These are phyloP conservation scores for Brachypodius melanocephalos DNA, from an alignment of 2,113 vertebrate genomes.

Conservation along the genomic window DNA sequence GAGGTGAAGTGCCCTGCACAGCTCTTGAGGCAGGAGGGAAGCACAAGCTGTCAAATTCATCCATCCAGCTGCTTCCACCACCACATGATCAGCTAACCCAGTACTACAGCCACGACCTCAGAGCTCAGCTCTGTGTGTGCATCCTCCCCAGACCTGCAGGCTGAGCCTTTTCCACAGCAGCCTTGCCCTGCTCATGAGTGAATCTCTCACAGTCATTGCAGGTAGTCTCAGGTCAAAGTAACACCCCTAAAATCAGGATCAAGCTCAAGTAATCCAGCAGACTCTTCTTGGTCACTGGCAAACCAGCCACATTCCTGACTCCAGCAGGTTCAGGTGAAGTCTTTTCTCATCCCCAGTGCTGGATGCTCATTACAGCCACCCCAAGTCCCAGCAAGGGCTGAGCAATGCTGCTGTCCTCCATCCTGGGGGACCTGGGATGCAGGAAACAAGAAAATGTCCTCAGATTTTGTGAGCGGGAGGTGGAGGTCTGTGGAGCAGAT, in stretches of 20 bases:
- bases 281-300: background rate
- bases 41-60: background rate
- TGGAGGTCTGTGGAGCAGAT: background rate
- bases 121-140: accelerated
- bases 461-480: accelerated
- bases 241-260: background rate
- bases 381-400: background rate
- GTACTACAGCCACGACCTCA: background rate
- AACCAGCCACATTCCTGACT: background rate
- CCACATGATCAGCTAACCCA: background rate
- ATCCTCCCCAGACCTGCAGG: background rate
- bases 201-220: background rate
- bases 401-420: background rate
- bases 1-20: accelerated
- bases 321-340: background rate
- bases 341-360: accelerated
- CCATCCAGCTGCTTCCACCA: background rate
- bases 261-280: background rate
- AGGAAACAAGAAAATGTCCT: background rate
- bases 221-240: background rate
- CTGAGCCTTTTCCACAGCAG: background rate
- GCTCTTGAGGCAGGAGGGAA: background rate
- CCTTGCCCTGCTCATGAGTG: background rate
- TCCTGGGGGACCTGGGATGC: background rate
- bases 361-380: background rate